Conservation (phyloP, 2,888 invertebrate genomes). For the Crematogaster levior region DNA sequence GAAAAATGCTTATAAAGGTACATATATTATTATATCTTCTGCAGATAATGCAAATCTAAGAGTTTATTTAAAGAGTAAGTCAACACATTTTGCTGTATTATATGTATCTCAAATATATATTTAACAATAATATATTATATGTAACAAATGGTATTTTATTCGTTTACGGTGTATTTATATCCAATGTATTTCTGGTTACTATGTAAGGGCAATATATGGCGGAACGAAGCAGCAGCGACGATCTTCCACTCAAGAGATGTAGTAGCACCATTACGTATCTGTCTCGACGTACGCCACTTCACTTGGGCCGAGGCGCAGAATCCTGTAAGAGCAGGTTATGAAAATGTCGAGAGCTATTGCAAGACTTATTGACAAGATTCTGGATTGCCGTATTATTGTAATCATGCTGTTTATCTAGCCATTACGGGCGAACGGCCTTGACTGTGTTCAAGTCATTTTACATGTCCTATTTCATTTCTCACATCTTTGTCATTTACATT, state of each 20-base stretch:
- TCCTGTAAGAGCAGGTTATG: slow-evolving; percentile 88
- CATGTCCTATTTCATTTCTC: slow-evolving; percentile 98
- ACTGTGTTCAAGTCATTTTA: slow-evolving; percentile 98
- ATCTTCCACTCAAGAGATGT: slow-evolving; percentile 91
- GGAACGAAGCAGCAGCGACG: slow-evolving; percentile 90
- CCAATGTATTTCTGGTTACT: slow-evolving; percentile 99
- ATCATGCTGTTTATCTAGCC: slow-evolving; percentile 97
- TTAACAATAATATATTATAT: too few relatives aligned
- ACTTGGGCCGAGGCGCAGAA: too few relatives aligned
- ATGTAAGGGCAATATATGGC: slow-evolving; percentile 95
- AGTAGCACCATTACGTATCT: slow-evolving; percentile 91
- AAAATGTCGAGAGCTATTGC: slow-evolving; percentile 90
- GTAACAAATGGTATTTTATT: slow-evolving; percentile 28
- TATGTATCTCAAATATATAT: too few relatives aligned
- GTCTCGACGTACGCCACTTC: slow-evolving; percentile 91
- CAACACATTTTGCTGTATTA: too few relatives aligned
- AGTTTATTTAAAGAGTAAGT: too few relatives aligned
- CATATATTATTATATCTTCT: too few relatives aligned
- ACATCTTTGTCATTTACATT: slow-evolving; percentile 96
- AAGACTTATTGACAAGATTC: slow-evolving; percentile 93
- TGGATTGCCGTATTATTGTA: slow-evolving; percentile 99
- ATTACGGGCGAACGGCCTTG: slow-evolving; percentile 95
- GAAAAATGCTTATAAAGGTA: slow-evolving; percentile 91
- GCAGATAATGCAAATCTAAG: too few relatives aligned
- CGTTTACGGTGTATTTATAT: slow-evolving; percentile 91